Conservation (phyloP, 2,113 vertebrate species). For the Lycocorax pyrrhopterus region DNA sequence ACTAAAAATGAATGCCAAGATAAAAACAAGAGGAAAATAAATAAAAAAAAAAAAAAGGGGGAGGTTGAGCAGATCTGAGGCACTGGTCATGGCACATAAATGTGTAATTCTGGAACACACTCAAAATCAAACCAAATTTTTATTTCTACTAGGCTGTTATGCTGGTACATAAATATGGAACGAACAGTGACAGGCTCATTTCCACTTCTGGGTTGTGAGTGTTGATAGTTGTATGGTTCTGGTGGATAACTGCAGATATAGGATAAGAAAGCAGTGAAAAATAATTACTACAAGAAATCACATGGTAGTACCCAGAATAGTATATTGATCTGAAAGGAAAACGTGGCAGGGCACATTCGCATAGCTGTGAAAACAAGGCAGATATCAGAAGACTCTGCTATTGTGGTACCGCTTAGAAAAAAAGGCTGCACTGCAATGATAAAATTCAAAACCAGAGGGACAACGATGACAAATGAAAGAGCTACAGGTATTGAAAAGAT, state of each 20-base stretch:
- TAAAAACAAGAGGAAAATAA: background rate
- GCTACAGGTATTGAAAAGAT: background rate
- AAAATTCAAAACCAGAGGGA: background rate
- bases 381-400: background rate
- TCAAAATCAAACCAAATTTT: constrained; percentile 24
- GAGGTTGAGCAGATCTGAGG: background rate
- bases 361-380: background rate
- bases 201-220: constrained; percentile 13
- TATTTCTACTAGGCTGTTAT: background rate
- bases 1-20: background rate
- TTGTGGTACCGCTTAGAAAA: background rate
- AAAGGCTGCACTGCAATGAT: background rate
- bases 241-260: constrained; percentile 11
- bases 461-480: background rate
- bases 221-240: background rate
- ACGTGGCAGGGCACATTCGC: background rate
- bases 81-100: background rate
- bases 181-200: background rate
- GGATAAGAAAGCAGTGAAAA: background rate
- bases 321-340: background rate
- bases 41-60: background rate
- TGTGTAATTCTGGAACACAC: background rate
- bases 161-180: background rate
- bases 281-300: background rate
- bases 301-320: background rate